Conservation (phyloP, 2,797 vertebrate species). For the Graptemys geographica region DNA sequence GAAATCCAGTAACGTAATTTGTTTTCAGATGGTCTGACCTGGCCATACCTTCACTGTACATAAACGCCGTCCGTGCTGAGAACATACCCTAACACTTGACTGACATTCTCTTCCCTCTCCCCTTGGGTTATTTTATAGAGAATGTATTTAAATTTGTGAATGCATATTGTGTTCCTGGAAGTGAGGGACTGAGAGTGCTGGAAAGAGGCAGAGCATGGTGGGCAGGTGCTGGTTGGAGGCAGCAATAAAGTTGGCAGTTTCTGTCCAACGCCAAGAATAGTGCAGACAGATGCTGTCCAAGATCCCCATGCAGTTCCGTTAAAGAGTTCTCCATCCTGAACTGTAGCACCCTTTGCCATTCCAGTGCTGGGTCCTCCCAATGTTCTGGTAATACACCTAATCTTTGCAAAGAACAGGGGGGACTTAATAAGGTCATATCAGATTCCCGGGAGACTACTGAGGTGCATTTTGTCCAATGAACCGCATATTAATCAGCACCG, state of each 20-base stretch:
- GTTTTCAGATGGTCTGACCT: not conserved
- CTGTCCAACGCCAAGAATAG: not conserved
- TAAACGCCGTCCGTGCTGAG: not conserved
- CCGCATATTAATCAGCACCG: not conserved
- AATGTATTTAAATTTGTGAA: not conserved
- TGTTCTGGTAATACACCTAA: not conserved
- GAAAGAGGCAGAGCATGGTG: not conserved
- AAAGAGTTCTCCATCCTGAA: not conserved
- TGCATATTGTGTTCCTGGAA: not conserved
- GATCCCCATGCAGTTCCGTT: not conserved
- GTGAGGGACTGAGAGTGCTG: not conserved
- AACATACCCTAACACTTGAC: not conserved
- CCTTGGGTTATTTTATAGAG: not conserved
- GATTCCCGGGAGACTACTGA: too few relatives aligned
- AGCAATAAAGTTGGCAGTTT: not conserved
- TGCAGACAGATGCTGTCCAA: not conserved
- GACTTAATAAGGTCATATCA: not conserved
- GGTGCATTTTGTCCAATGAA: not conserved
- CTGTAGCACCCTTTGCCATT: not conserved
- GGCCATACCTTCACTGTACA: not conserved
- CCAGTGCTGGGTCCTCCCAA: not conserved
- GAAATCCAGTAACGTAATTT: not conserved
- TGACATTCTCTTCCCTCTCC: not conserved
- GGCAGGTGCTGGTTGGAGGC: not conserved
- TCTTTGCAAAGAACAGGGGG: not conserved